A percentile compares a stretch with the other conserved stretches of the same genome.
These are phyloP conservation scores for Ariopsis seemanni DNA, from an alignment of 2,113 vertebrate genomes.

Conservation along the genomic window DNA sequence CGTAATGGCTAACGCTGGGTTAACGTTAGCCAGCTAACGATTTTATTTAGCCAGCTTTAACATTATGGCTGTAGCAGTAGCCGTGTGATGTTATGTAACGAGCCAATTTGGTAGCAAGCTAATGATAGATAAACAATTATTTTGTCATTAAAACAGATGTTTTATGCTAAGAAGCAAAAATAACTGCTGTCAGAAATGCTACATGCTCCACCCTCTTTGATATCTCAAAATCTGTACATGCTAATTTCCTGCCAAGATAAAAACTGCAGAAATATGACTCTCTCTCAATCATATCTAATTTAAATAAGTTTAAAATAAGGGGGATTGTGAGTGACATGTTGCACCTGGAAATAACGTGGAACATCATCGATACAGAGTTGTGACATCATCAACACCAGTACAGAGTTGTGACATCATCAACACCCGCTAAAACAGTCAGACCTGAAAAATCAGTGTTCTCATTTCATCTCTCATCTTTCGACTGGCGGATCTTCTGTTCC, in stretches of 20 bases:
- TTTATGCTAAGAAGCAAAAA: neutral
- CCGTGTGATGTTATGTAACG: too few relatives aligned
- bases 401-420: conserved; percentile 1
- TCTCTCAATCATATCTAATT: neutral
- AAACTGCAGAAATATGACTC: neutral
- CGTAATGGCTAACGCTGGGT: neutral
- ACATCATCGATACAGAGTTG: conserved; percentile 3
- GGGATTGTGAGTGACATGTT: neutral
- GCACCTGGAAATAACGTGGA: neutral
- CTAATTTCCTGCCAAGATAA: neutral
- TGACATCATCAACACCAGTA: neutral
- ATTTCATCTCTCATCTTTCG: neutral
- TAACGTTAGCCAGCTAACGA: conserved; percentile 11
- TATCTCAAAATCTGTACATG: neutral
- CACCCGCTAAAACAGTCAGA: neutral
- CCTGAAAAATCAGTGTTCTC: neutral
- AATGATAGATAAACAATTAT: neutral
- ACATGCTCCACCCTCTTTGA: neutral
- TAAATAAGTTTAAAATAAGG: neutral
- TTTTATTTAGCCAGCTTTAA: neutral
- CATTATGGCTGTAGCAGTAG: neutral
- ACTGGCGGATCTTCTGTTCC: neutral
- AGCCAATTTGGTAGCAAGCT: neutral
- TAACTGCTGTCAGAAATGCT: neutral
- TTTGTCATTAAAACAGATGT: neutral